phyloP scores from a whole-genome alignment of 2,113 vertebrate species.

The Gobio gobio region DNA sequence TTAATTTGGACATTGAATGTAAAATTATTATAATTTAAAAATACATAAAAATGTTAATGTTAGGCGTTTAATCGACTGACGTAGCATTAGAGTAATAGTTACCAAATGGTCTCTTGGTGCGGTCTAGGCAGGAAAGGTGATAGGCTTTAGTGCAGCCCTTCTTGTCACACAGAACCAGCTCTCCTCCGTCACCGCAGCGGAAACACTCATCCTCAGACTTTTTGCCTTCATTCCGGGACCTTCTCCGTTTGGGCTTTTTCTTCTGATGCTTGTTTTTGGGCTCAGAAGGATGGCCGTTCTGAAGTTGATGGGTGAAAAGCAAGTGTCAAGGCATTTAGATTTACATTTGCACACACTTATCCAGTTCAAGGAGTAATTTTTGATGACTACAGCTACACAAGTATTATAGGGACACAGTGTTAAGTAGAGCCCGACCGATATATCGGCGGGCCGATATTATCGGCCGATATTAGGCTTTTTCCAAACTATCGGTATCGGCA shows the following conservation, averaged over 20 bases:
- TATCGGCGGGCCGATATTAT: too few species aligned
- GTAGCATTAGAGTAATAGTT: constrained; percentile 55
- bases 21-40: too few species aligned
- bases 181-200: constrained; percentile 92
- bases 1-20: too few species aligned
- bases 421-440: too few species aligned
- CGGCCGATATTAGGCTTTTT: too few species aligned
- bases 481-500: too few species aligned
- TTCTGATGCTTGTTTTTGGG: constrained; percentile 88
- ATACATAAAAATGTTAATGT: too few species aligned
- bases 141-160: constrained; percentile 96
- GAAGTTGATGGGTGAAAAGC: not conserved
- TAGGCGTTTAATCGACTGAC: too few species aligned
- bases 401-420: not conserved
- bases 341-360: too few species aligned
- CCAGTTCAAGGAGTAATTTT: not conserved
- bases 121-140: constrained; percentile 92
- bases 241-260: constrained; percentile 80
- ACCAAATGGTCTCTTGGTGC: constrained; percentile 96
- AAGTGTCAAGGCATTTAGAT: not conserved
- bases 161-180: constrained; percentile 92
- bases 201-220: constrained; percentile 96
- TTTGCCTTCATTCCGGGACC: constrained; percentile 77
- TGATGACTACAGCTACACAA: not conserved
- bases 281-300: constrained; percentile 85